Evolutionary conservation across 2,797 vertebrate genomes (phyloP), one percentile per base, ranked within the genome.

Genomic region (Chelidonichthys spinosus): DNA sequence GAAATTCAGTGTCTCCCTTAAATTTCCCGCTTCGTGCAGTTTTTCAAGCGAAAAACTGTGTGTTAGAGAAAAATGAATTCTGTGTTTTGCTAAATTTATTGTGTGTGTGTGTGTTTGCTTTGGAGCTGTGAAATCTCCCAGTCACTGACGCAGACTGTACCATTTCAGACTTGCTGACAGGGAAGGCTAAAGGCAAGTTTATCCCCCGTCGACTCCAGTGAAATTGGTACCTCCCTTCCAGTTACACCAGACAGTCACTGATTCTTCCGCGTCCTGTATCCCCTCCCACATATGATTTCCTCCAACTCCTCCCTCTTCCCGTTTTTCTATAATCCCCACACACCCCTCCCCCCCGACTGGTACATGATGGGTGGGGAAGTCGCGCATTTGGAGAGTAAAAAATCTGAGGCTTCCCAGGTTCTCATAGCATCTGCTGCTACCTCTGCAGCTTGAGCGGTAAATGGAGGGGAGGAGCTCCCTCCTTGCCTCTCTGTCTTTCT

Each of bases 141-240:
- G 90, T 85, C 92, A 84, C 77, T 84, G 79, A 92, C 85, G 72
- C 87, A 89, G 96, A 94, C 91, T 90, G 92, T 95, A 96, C 96
- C 96, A 98, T 93, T 91, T 86, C 85, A 52, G 69, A 79, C 86
- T 55, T 90, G 13, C 14, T 18, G 17, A 74, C 73, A 85, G 89
- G 92, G 92, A 89, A 85, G 87, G 88, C 15, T 39, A 33, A 87
- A 68, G 64, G 62, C 56, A 7, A 88, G 4, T 66, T 86, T 76
- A 82, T 18, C 74, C 87, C 56, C 92, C 59, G 72, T 49, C 77
- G 35, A 61, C 72, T 82, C 78, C 49, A 68, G 78, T 82, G 44
- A 77, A 85, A 87, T 87, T 94, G 94, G 95, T 91, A 81, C 85
- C 87, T 92, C 90, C 94, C 93, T 90, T 78, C 60, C 37, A 84